Evolutionary conservation across 2,113 vertebrate genomes (phyloP).

Genomic region (Pseudolaguvia tuberculata): DNA sequence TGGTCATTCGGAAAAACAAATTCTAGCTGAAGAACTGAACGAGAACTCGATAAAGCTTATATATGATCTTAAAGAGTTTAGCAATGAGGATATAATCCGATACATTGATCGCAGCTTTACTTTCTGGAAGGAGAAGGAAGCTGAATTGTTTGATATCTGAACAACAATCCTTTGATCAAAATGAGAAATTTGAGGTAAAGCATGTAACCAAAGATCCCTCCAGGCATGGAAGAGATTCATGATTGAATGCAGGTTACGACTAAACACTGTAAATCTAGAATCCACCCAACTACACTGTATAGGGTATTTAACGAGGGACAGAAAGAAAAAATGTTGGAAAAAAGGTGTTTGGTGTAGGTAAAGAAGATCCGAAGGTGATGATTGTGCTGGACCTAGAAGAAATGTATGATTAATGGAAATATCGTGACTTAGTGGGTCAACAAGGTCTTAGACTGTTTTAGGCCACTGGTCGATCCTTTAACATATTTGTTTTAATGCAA

Average conservation of each 20-base stretch:
- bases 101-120: conserved; percentile 96
- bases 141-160: conserved; percentile 87
- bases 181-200: conserved; percentile 8
- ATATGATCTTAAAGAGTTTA: conserved; percentile 88
- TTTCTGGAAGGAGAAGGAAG: conserved; percentile 97
- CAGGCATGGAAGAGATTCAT: not conserved
- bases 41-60: conserved; percentile 76
- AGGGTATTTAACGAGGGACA: not conserved
- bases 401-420: not conserved
- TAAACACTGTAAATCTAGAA: not conserved
- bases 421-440: not conserved
- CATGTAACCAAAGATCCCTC: not conserved
- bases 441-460: not conserved
- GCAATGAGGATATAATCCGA: conserved; percentile 87
- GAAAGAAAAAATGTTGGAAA: not conserved
- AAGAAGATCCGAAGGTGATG: not conserved
- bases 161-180: not conserved
- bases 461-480: not conserved
- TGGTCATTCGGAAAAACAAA: not conserved
- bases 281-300: not conserved
- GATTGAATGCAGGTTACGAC: not conserved
- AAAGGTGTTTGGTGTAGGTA: not conserved
- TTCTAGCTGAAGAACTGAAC: conserved; percentile 46
- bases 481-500: not conserved
- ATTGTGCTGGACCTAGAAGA: no score